phyloP scores from a whole-genome alignment of 2,113 vertebrate genomes.

The Ictalurus furcatus region DNA sequence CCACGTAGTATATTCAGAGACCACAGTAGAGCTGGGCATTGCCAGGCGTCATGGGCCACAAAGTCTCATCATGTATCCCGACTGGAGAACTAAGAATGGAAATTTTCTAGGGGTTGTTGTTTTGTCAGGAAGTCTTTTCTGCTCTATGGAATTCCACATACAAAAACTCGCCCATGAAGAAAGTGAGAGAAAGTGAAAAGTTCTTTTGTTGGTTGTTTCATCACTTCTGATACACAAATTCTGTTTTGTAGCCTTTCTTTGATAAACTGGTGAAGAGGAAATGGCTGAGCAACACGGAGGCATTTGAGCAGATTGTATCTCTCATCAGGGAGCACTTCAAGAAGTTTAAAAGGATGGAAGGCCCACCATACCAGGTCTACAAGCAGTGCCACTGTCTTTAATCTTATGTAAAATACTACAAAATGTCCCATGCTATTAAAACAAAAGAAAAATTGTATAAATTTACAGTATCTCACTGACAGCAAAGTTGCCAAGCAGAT shows the following conservation, averaged over 20 bases:
- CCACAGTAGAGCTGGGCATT: constrained; percentile 42
- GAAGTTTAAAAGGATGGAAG: constrained; percentile 78
- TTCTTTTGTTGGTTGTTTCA: constrained; percentile 1
- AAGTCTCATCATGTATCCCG: constrained; percentile 43
- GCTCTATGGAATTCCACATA: constrained; percentile 43
- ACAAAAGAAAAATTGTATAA: background rate
- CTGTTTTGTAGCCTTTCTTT: constrained; percentile 76
- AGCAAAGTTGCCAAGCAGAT: background rate
- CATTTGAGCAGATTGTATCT: constrained; percentile 81
- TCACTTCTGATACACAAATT: background rate
- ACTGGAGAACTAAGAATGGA: constrained; percentile 36
- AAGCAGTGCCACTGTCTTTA: background rate
- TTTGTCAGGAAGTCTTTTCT: constrained; percentile 51
- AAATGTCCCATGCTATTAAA: background rate
- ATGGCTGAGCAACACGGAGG: constrained; percentile 83
- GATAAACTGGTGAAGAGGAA: constrained; percentile 85
- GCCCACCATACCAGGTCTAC: constrained; percentile 83
- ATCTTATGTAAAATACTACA: background rate
- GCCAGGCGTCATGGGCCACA: constrained; percentile 41
- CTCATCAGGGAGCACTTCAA: constrained; percentile 76
- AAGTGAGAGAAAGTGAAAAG: constrained; percentile 13
- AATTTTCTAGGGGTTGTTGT: constrained; percentile 18
- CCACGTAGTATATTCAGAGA: constrained; percentile 34
- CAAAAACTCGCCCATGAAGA: constrained; percentile 41
- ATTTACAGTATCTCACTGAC: background rate